Evolutionary conservation across 2,888 invertebrate species (phyloP), one percentile per base, ranked within the genome.

Genomic region (Drosophila affinis): DNA sequence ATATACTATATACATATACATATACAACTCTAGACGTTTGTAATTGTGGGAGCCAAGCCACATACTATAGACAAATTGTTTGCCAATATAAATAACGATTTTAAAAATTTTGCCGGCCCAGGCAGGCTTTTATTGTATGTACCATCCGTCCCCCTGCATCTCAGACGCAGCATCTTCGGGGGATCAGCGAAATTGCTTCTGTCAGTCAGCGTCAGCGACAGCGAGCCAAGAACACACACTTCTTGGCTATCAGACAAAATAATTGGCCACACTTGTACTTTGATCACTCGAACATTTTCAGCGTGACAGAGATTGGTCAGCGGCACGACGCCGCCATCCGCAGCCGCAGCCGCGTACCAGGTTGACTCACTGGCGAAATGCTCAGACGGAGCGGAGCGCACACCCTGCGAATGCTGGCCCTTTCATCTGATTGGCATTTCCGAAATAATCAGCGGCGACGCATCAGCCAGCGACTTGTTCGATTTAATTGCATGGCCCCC

Each of bases 371-470:
- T 69, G 54, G 62, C 46, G 47, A 54, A 61, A 54, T 49, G 44
- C 62, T 27, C 78, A 76, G 80, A 70, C 75, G 62, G 58, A 44
- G 72, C 75, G 62, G 58, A 44, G 72, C 27, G 75, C 60, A 71
- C 49, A 46, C 62, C 58, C 47, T 49, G 59, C 24, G 61, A 45
- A 63, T 29, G 51, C 81, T 57, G 60, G 59, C 71, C 73, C 83
- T 88, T 80, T 85, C 87, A 88, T 84, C 85, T 74, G 84, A 88
- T 88, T 79, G 88, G 87, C 87, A 88, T 88, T 84, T 84, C 88
- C 83, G 87, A 84, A 87, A 78, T 81, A 80, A 84, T 86, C 83
- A 83, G 81, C 75, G 63, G 53, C 57, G 54, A 73, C 75, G 81
- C 84, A 88, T 86, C 85, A 44, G 58, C 65, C 81, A 55, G 78